These are phyloP conservation scores for Amphipyra berbera DNA, from an alignment of 2,888 invertebrate species.

Conservation along the genomic window DNA sequence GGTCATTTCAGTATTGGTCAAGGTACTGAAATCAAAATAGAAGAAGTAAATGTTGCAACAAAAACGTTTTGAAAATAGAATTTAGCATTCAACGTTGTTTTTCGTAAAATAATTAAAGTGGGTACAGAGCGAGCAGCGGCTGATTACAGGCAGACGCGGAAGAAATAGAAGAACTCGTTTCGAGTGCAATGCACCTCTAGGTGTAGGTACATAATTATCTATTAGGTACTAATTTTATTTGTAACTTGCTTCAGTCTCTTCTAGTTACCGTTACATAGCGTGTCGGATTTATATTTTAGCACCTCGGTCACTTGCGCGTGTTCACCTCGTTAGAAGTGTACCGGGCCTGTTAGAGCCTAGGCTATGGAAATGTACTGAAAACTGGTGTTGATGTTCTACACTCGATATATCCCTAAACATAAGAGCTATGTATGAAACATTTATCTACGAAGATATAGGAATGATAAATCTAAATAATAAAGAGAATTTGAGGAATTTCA, in stretches of 20 bases:
- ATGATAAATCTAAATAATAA: background rate
- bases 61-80: too few relatives aligned
- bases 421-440: too few relatives aligned
- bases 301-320: slow-evolving; percentile 55
- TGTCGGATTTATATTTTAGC: slow-evolving; percentile 54
- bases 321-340: slow-evolving; percentile 59
- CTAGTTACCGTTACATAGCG: slow-evolving; percentile 39
- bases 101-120: too few relatives aligned
- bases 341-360: slow-evolving; percentile 27
- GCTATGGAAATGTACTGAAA: slow-evolving; percentile 31
- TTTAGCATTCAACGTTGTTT: too few relatives aligned
- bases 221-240: slow-evolving; percentile 22
- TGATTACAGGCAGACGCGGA: too few relatives aligned
- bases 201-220: too few relatives aligned
- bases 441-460: background rate
- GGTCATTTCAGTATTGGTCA: background rate
- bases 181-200: too few relatives aligned
- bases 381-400: slow-evolving; percentile 4
- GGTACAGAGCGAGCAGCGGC: too few relatives aligned
- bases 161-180: too few relatives aligned
- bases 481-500: background rate
- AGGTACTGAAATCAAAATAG: too few relatives aligned
- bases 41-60: too few relatives aligned
- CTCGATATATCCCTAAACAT: background rate
- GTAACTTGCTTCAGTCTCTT: slow-evolving; percentile 8